phyloP scores from a whole-genome alignment of 2,113 vertebrate species.

The Ictalurus furcatus region DNA sequence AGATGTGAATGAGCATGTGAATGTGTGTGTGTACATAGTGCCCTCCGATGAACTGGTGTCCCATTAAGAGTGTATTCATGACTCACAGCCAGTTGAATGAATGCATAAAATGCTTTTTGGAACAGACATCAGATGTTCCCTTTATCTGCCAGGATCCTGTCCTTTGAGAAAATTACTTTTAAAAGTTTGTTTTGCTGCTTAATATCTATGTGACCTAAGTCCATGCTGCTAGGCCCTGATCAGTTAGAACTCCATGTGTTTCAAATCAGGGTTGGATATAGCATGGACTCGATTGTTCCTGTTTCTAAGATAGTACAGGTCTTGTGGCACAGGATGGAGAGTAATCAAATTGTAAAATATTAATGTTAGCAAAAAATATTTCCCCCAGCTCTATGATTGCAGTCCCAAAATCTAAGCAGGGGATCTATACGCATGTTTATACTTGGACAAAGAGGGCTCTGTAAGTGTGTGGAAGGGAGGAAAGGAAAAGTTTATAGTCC shows the following conservation, averaged over 20 bases:
- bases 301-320: background rate
- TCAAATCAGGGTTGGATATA: background rate
- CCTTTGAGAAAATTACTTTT: background rate
- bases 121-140: background rate
- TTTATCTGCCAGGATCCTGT: background rate
- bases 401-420: slow-evolving; percentile 33
- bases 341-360: slow-evolving; percentile 32
- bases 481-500: slow-evolving; percentile 41
- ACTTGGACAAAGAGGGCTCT: slow-evolving; percentile 30
- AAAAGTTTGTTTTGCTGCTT: background rate
- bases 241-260: background rate
- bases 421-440: slow-evolving; percentile 22
- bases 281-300: background rate
- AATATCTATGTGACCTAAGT: background rate
- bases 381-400: background rate
- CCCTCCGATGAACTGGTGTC: background rate
- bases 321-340: background rate
- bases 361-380: background rate
- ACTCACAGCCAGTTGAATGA: background rate
- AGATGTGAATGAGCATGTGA: background rate
- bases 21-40: background rate
- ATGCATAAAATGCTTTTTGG: background rate
- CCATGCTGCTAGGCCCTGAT: background rate
- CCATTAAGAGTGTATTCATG: background rate
- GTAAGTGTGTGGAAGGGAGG: slow-evolving; percentile 18